phyloP scores from a whole-genome alignment of 2,888 invertebrate species.

The Perizoma affinitatum region DNA sequence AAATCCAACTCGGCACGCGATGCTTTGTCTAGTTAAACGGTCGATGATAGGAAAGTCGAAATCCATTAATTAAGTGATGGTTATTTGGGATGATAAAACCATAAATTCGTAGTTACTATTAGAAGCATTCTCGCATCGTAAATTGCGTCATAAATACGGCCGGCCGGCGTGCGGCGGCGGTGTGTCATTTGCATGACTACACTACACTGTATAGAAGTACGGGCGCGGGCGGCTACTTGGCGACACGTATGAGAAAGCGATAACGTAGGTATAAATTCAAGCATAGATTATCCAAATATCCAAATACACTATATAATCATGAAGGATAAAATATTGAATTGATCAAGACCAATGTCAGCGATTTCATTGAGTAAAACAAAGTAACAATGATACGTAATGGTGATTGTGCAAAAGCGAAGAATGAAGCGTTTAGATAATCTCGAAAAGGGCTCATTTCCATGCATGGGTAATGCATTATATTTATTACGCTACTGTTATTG shows the following conservation, averaged over 20 bases:
- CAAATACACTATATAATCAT: conserved; percentile 7
- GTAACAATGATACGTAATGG: conserved; percentile 21
- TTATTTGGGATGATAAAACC: conserved; percentile 8
- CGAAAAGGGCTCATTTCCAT: conserved; percentile 17
- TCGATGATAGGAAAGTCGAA: conserved; percentile 15
- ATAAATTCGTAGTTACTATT: conserved; percentile 8
- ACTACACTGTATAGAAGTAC: neutral
- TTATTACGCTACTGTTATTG: conserved; percentile 12
- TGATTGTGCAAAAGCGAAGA: conserved; percentile 22
- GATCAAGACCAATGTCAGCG: conserved; percentile 6
- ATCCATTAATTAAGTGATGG: conserved; percentile 8
- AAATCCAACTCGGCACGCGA: conserved; percentile 36
- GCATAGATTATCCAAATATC: conserved; percentile 34
- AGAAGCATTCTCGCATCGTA: conserved; percentile 30
- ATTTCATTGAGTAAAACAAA: conserved; percentile 19
- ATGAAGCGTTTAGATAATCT: conserved; percentile 20
- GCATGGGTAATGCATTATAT: neutral
- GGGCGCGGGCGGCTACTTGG: conserved; percentile 10
- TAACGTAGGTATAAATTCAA: conserved; percentile 32
- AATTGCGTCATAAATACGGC: conserved; percentile 60
- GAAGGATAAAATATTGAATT: conserved; percentile 3
- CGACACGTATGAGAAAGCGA: conserved; percentile 45
- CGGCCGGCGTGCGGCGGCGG: conserved; percentile 32
- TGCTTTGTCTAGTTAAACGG: conserved; percentile 6
- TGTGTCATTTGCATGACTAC: conserved; percentile 56